These are phyloP conservation scores for Nebria brevicollis DNA, from an alignment of 2,888 invertebrate genomes.

Conservation along the genomic window DNA sequence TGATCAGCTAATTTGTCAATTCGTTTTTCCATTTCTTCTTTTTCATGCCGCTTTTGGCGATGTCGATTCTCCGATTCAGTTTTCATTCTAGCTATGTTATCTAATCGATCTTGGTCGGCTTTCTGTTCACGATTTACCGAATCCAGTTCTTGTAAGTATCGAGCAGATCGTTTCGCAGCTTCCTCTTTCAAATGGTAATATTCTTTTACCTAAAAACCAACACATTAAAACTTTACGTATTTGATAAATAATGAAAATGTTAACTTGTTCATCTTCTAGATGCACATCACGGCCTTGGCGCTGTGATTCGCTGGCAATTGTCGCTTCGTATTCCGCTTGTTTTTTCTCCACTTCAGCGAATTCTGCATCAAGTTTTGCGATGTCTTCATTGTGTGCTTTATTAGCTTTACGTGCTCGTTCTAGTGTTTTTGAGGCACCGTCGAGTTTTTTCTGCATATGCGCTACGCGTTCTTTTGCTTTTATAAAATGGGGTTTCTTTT, in stretches of 20 bases:
- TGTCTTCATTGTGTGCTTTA: slow-evolving; percentile 90
- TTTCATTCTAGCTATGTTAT: slow-evolving; percentile 89
- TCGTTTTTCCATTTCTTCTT: slow-evolving; percentile 92
- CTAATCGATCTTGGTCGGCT: slow-evolving; percentile 93
- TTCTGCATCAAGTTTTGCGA: slow-evolving; percentile 85
- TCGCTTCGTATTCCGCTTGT: slow-evolving; percentile 84
- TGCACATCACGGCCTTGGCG: slow-evolving; percentile 89
- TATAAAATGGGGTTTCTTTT: slow-evolving; percentile 94
- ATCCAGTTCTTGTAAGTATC: slow-evolving; percentile 93
- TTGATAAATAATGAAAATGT: not conserved
- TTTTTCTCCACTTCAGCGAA: slow-evolving; percentile 79
- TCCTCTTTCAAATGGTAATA: slow-evolving; percentile 96
- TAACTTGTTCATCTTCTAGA: slow-evolving; percentile 90
- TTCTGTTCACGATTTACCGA: slow-evolving; percentile 97
- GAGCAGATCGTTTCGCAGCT: slow-evolving; percentile 92
- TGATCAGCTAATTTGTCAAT: slow-evolving; percentile 95
- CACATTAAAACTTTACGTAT: not conserved
- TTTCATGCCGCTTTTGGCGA: slow-evolving; percentile 90
- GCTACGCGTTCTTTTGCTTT: slow-evolving; percentile 96
- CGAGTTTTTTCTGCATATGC: slow-evolving; percentile 95
- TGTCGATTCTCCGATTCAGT: slow-evolving; percentile 91
- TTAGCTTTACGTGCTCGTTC: slow-evolving; percentile 92
- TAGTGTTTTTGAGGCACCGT: slow-evolving; percentile 88
- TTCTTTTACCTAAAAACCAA: slow-evolving; percentile 66
- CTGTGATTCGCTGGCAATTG: slow-evolving; percentile 83